Percentiles rank a stretch among this genome's conserved stretches.
Conservation (phyloP, 2,797 vertebrate genomes). For the Erethizon dorsatum region DNA sequence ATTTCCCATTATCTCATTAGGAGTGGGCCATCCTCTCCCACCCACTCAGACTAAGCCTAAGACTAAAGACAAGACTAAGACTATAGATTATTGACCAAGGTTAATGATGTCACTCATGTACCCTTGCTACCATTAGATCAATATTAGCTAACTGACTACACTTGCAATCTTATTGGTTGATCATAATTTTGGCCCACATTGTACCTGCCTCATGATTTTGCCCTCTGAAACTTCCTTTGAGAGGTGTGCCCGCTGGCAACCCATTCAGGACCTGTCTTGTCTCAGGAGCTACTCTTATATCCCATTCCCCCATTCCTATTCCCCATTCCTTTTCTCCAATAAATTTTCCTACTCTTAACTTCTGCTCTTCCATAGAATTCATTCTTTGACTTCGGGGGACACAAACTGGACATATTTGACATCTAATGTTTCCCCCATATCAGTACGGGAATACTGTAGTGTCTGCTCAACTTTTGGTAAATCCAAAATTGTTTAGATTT, state of each 20-base stretch:
- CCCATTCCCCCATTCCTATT: background rate
- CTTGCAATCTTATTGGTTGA: background rate
- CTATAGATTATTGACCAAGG: background rate
- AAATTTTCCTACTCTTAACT: background rate
- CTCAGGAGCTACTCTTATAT: background rate
- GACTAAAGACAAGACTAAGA: background rate
- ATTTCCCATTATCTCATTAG: no score
- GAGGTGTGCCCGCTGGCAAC: background rate
- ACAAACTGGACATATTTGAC: background rate
- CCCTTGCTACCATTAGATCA: background rate
- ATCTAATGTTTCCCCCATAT: background rate
- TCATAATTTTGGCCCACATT: background rate
- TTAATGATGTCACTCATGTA: background rate
- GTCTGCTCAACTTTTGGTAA: background rate
- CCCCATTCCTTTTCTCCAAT: background rate
- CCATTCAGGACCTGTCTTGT: background rate
- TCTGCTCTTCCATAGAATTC: background rate
- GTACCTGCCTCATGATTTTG: background rate
- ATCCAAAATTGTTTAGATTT: background rate
- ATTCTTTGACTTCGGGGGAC: background rate
- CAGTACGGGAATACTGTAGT: background rate
- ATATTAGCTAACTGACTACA: background rate
- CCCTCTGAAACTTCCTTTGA: no score
- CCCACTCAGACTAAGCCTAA: no score
- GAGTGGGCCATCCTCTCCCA: no score